These are phyloP conservation scores for Sebastiscus tertius DNA, from an alignment of 2,797 vertebrate genomes.

Conservation along the genomic window DNA sequence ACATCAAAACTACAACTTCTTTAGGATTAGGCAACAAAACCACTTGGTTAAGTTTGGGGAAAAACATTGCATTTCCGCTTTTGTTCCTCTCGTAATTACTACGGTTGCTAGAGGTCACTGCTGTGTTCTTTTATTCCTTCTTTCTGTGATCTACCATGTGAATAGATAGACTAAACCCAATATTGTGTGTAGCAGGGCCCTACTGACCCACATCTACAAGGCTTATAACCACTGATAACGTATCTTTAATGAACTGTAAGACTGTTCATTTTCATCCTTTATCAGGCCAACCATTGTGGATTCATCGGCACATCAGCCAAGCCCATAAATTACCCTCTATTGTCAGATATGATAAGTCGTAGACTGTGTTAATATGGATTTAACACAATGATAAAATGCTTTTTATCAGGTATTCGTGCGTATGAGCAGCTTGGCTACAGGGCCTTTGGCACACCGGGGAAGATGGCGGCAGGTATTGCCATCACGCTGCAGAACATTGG, in stretches of 20 bases:
- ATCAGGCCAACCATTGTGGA: neutral
- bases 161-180: too few relatives aligned
- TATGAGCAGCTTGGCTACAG: slow-evolving; percentile 95
- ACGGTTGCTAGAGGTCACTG: too few relatives aligned
- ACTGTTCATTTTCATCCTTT: neutral
- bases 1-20: too few relatives aligned
- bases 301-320: neutral
- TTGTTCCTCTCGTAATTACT: too few relatives aligned
- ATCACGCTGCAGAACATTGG: slow-evolving; percentile 97
- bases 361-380: neutral
- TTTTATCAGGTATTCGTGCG: slow-evolving; percentile 90
- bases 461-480: slow-evolving; percentile 92
- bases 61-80: too few relatives aligned
- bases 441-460: slow-evolving; percentile 95
- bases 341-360: neutral
- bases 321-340: neutral
- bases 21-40: too few relatives aligned
- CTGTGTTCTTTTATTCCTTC: too few relatives aligned
- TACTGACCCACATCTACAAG: too few relatives aligned
- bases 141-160: too few relatives aligned
- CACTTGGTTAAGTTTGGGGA: too few relatives aligned
- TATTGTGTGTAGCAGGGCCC: too few relatives aligned
- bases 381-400: neutral
- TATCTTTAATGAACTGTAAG: neutral
- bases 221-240: too few relatives aligned